These are phyloP conservation scores for Morone saxatilis DNA, from an alignment of 2,113 vertebrate genomes.

Conservation along the genomic window DNA sequence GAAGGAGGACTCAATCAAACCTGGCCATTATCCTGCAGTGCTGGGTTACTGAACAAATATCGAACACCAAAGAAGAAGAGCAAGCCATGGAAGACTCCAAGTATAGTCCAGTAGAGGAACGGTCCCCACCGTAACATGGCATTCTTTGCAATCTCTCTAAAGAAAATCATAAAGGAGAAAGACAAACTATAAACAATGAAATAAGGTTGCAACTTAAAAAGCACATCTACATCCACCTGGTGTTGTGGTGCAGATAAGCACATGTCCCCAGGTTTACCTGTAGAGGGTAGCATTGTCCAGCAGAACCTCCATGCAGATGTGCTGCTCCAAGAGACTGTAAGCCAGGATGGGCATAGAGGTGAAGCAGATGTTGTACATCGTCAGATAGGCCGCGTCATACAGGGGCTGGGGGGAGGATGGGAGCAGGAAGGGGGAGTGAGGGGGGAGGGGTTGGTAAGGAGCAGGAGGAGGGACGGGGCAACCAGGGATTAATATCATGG, in stretches of 20 bases:
- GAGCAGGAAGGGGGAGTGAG: conserved; percentile 42
- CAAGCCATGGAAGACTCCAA: conserved; percentile 93
- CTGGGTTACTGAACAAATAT: conserved; percentile 90
- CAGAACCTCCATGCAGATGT: conserved; percentile 91
- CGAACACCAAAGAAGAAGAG: conserved; percentile 97
- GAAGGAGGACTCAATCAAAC: conserved; percentile 73
- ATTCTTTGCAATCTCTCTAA: conserved; percentile 93
- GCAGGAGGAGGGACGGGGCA: conserved; percentile 55
- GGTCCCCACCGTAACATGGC: conserved; percentile 94
- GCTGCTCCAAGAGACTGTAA: conserved; percentile 97
- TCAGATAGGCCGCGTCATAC: conserved; percentile 98
- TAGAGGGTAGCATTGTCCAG: conserved; percentile 84
- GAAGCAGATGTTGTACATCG: conserved; percentile 99
- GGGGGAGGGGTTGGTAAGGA: conserved; percentile 41
- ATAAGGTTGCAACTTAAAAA: background rate
- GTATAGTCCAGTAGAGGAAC: conserved; percentile 94
- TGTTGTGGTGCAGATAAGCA: background rate
- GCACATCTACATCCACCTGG: background rate
- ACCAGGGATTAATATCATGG: conserved; percentile 75
- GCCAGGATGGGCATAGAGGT: conserved; percentile 98
- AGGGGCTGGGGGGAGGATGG: conserved; percentile 88
- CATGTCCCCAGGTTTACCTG: conserved; percentile 74
- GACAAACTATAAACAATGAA: background rate
- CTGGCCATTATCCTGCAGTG: conserved; percentile 94
- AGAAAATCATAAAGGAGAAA: background rate